Evolutionary conservation across 2,888 invertebrate genomes (phyloP), one percentile per base, ranked within the genome.

Genomic region (Caenorhabditis sulstoni): DNA sequence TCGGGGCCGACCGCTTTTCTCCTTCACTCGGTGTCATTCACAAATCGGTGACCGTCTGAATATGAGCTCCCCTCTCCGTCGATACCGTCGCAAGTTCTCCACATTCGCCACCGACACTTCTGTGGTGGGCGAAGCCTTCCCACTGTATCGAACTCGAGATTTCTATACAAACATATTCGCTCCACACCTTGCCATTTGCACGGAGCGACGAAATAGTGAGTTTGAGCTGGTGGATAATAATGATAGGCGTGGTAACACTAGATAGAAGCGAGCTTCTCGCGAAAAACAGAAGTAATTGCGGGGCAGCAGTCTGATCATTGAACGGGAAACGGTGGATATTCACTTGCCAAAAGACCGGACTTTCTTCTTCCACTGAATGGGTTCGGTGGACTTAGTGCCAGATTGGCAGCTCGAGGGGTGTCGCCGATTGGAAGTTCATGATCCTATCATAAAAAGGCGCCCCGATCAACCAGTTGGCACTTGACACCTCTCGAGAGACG

Each of bases 191-290:
- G 58, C 64, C 7, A 59, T 77, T n/a, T 76, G 52, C 45, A 49
- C 18, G 18, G 70, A 70, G 47, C 57, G 77, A n/a, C 16, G 77
- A 52, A 70, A 50, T 39, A 70, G 77, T 77, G 57, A 65, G 41
- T 41, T n/a, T 29, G 29, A 29, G 29, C 4, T 29, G 7, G 29
- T 7, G n/a, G n/a, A n/a, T n/a, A n/a, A n/a, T 29, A 29, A 29
- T 29, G 29, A 29, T 29, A 29, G 29, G 29, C 29, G 7, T 29
- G 3, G 29, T 7, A 3, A 29, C 3, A 29, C 29, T 7, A 7
- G 29, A 29, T 29, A 29, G 29, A 5, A 29, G 29, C 7, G 29
- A 29, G 29, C 29, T 7, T 29, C 7, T 29, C 4, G 29, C 3
- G 29, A 7, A 29, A 29, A 29, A 29, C 29, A 29, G 7, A 29